These are phyloP conservation scores for Bostrychus sinensis DNA, from an alignment of 2,113 vertebrate species.

Conservation along the genomic window DNA sequence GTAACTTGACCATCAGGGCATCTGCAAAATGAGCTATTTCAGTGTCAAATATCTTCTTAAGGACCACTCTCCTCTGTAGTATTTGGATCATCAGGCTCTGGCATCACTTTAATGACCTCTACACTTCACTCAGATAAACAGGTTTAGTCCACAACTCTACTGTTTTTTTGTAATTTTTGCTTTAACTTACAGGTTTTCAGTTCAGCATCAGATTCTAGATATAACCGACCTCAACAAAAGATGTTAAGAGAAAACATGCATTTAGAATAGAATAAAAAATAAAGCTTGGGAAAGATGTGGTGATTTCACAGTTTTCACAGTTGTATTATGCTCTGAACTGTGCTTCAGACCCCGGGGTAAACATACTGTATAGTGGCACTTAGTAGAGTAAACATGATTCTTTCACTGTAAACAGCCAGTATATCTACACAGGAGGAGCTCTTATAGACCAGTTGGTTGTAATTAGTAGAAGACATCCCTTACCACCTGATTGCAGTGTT, in stretches of 20 bases:
- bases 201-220: no score
- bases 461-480: slow-evolving; percentile 15
- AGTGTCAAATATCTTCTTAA: slow-evolving; percentile 15
- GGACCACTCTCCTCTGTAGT: not conserved
- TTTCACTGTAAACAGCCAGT: slow-evolving; percentile 29
- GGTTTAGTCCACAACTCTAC: not conserved
- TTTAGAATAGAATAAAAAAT: no score
- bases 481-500: not conserved
- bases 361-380: no score
- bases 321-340: slow-evolving; percentile 14
- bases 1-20: slow-evolving; percentile 56
- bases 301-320: no score
- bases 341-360: not conserved
- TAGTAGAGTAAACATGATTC: slow-evolving; percentile 32
- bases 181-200: no score
- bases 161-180: slow-evolving; percentile 7
- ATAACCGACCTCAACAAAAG: no score
- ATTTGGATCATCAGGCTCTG: not conserved
- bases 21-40: slow-evolving; percentile 40
- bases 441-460: slow-evolving; percentile 23
- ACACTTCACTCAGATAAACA: not conserved
- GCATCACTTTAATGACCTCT: not conserved
- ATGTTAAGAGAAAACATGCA: no score
- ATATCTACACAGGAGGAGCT: slow-evolving; percentile 9
- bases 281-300: no score